These are phyloP conservation scores for Polyploca ridens DNA, from an alignment of 2,888 invertebrate genomes.

Conservation along the genomic window DNA sequence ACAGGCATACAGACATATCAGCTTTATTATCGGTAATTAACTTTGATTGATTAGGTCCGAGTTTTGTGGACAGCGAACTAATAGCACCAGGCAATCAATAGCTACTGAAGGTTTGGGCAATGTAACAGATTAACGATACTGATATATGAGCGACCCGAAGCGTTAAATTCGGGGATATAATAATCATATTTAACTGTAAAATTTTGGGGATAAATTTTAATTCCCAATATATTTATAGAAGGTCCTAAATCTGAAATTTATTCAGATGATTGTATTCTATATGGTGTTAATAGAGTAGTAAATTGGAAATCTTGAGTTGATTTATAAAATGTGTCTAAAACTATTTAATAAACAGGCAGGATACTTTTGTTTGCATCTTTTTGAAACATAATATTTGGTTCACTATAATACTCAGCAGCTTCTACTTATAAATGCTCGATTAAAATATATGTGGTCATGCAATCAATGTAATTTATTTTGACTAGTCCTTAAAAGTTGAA, in stretches of 20 bases:
- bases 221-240: neutral
- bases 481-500: too few relatives aligned
- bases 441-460: too few relatives aligned
- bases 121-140: constrained; percentile 39
- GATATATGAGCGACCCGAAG: constrained; percentile 11
- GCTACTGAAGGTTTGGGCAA: constrained; percentile 21
- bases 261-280: neutral
- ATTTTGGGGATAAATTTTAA: neutral
- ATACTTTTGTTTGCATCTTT: too few relatives aligned
- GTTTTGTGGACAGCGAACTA: constrained; percentile 55
- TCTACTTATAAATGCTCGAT: too few relatives aligned
- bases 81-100: constrained; percentile 43
- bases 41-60: constrained; percentile 66
- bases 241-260: neutral
- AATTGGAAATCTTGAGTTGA: too few relatives aligned
- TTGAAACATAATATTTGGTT: too few relatives aligned
- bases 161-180: constrained; percentile 4
- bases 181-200: neutral
- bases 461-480: too few relatives aligned
- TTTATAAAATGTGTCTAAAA: too few relatives aligned
- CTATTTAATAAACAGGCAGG: too few relatives aligned
- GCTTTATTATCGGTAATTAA: neutral
- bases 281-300: too few relatives aligned
- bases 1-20: neutral
- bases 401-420: too few relatives aligned